phyloP scores from a whole-genome alignment of 2,797 vertebrate species.

The Sylvilagus floridanus region DNA sequence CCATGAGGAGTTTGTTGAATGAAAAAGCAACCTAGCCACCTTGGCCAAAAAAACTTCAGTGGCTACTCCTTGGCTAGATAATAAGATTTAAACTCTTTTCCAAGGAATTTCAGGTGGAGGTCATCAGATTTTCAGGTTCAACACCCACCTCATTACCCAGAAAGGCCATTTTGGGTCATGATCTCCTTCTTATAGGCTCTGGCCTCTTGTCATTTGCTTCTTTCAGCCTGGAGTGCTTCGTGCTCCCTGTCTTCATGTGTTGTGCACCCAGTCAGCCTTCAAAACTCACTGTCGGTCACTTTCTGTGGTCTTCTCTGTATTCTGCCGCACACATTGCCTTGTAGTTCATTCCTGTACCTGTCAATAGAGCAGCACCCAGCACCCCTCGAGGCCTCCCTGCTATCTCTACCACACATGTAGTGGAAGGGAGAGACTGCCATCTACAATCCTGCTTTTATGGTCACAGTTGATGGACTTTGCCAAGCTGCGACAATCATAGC shows the following conservation, averaged over 20 bases:
- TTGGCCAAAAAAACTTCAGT: neutral
- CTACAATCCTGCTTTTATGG: neutral
- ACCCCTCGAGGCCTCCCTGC: neutral
- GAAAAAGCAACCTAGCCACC: neutral
- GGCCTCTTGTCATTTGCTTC: neutral
- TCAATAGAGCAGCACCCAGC: neutral
- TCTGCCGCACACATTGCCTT: fast-evolving
- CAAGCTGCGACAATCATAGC: neutral
- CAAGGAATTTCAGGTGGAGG: neutral
- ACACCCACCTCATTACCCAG: neutral
- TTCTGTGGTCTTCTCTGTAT: neutral
- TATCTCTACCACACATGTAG: neutral
- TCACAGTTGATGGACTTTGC: neutral
- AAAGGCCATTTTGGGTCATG: neutral
- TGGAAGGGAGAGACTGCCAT: neutral
- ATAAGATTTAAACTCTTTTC: neutral
- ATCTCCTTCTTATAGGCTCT: neutral
- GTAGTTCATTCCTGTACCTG: neutral
- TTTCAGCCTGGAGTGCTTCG: neutral
- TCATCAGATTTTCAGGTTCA: neutral
- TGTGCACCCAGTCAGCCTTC: neutral
- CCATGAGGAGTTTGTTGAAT: neutral
- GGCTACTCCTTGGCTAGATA: neutral
- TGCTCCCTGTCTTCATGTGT: neutral
- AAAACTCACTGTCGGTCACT: neutral